Percentiles rank a stretch among this genome's conserved stretches.
These are phyloP conservation scores for Chalcis sispes DNA, from an alignment of 2,888 invertebrate genomes.

Conservation along the genomic window DNA sequence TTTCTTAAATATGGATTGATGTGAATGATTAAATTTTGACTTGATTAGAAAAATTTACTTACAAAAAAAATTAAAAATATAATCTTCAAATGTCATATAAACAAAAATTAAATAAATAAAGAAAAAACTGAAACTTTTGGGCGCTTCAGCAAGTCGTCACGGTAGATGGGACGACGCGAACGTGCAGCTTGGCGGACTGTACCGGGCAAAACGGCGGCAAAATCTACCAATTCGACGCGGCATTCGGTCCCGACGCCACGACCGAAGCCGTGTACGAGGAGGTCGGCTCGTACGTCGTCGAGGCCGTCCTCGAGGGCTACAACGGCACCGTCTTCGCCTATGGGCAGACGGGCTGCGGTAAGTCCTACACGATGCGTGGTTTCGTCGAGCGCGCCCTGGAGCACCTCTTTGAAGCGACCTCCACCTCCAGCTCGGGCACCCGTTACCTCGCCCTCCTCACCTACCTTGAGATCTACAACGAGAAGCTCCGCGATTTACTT, in stretches of 20 bases:
- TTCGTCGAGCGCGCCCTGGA: slow-evolving; percentile 90
- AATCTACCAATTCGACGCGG: slow-evolving; percentile 84
- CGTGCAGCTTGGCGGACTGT: slow-evolving; percentile 78
- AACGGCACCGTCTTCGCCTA: slow-evolving; percentile 96
- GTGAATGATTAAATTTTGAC: no score
- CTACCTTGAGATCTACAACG: slow-evolving; percentile 91
- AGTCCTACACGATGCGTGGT: slow-evolving; percentile 88
- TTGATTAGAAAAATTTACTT: no score
- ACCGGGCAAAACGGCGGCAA: slow-evolving; percentile 62
- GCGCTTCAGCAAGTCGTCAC: slow-evolving; percentile 81
- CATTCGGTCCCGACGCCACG: slow-evolving; percentile 86
- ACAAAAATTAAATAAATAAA: no score
- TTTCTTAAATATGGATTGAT: no score
- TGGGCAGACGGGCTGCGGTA: slow-evolving; percentile 95
- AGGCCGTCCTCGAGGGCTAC: slow-evolving; percentile 93
- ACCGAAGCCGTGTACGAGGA: slow-evolving; percentile 93
- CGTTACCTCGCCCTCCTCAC: slow-evolving; percentile 85
- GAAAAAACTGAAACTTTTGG: no score
- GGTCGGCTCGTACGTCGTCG: slow-evolving; percentile 78
- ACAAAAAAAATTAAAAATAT: no score
- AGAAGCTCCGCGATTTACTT: slow-evolving; percentile 85
- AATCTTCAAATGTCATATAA: no score
- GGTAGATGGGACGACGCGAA: slow-evolving; percentile 79
- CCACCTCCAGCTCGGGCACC: slow-evolving; percentile 81
- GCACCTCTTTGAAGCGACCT: slow-evolving; percentile 91